Conservation (phyloP, 2,888 invertebrate species). For the Orchestes rusci region DNA sequence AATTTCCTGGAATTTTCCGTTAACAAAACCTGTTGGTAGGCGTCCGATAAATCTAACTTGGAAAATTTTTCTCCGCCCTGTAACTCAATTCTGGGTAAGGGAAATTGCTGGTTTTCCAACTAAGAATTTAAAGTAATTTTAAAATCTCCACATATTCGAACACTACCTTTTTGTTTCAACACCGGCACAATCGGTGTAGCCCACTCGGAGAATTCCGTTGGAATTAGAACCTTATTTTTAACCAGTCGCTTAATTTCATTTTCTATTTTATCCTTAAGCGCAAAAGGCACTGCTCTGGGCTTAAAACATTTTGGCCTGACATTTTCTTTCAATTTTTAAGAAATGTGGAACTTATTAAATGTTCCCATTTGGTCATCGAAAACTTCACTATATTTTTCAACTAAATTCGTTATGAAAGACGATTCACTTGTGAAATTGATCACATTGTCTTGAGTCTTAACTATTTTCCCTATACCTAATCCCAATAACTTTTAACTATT, state of each 20-base stretch:
- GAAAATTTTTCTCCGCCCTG: conserved; percentile 3
- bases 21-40: conserved; percentile 3
- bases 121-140: conserved; percentile 6
- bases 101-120: conserved; percentile 4
- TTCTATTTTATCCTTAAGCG: conserved; percentile 3
- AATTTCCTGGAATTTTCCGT: conserved; percentile 1
- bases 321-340: conserved; percentile 1
- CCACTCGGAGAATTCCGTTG: neutral
- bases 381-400: too few relatives aligned
- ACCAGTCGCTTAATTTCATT: conserved; percentile 6
- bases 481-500: neutral
- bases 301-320: conserved; percentile 2
- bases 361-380: too few relatives aligned
- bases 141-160: conserved; percentile 8
- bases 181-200: conserved; percentile 4
- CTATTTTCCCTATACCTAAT: neutral
- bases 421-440: too few relatives aligned
- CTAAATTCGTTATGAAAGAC: too few relatives aligned
- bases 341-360: conserved; percentile 13
- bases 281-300: conserved; percentile 2
- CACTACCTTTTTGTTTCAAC: neutral
- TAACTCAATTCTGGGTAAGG: conserved; percentile 1
- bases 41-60: conserved; percentile 2
- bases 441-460: too few relatives aligned
- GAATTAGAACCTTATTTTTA: conserved; percentile 9